Conservation (phyloP, 37 sponge, comb jelly and placozoan species). For the Bolinopsis microptera region DNA sequence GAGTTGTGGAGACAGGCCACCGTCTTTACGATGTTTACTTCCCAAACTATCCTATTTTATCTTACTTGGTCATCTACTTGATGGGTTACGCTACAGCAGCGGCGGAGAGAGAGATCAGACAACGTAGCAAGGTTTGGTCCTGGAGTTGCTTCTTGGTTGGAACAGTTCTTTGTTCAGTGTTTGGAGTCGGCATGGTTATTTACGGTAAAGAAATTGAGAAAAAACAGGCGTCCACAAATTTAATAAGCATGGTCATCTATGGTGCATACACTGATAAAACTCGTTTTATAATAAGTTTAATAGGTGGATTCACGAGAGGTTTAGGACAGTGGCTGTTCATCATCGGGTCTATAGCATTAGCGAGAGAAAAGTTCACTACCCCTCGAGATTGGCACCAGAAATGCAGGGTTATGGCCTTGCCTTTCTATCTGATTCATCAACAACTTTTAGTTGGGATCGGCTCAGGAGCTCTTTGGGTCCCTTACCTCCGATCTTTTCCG, state of each 20-base stretch:
- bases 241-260: too few species aligned
- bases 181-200: not conserved
- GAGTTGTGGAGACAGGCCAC: too few species aligned
- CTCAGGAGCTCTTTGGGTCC: not conserved
- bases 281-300: too few species aligned
- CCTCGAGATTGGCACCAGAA: not conserved
- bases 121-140: not conserved
- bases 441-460: not conserved
- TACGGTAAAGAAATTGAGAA: not conserved
- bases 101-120: not conserved
- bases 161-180: not conserved
- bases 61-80: not conserved
- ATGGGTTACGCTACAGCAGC: not conserved
- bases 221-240: not conserved
- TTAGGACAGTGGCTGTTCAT: not conserved
- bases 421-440: not conserved
- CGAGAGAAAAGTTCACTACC: not conserved
- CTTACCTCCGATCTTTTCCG: not conserved
- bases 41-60: not conserved
- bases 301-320: not conserved
- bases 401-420: not conserved
- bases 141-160: not conserved
- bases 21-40: not conserved
- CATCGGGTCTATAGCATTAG: not conserved
- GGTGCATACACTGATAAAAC: too few species aligned